phyloP scores from a whole-genome alignment of 92 coral and sea anemone genomes.

The Heteractis magnifica region DNA sequence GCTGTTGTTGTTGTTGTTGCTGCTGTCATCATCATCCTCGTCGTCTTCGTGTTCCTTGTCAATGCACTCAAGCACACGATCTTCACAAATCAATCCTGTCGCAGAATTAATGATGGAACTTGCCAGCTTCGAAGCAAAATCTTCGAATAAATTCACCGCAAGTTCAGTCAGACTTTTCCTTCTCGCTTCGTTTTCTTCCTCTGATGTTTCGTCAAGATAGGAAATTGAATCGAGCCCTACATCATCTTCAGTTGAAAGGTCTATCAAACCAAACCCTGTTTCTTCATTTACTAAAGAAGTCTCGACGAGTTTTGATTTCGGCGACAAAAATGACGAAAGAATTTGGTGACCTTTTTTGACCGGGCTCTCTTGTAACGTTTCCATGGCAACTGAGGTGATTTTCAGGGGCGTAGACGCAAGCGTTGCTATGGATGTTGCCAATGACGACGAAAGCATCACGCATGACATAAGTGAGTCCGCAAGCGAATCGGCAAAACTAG shows the following conservation, averaged over 20 bases:
- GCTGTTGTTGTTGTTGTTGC: neutral
- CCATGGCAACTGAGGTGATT: slow-evolving; percentile 59
- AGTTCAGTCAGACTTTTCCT: slow-evolving; percentile 41
- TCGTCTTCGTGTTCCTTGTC: slow-evolving; percentile 9
- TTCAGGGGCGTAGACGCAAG: slow-evolving; percentile 55
- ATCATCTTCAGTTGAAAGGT: slow-evolving; percentile 7
- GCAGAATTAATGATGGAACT: slow-evolving; percentile 42
- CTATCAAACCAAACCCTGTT: slow-evolving; percentile 13
- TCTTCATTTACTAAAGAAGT: slow-evolving; percentile 2
- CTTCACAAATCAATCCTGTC: slow-evolving; percentile 3
- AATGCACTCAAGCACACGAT: neutral
- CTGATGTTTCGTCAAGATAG: slow-evolving; percentile 4
- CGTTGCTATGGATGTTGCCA: slow-evolving; percentile 73
- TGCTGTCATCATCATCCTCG: neutral
- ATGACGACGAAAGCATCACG: slow-evolving; percentile 70
- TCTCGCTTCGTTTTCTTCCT: slow-evolving; percentile 48
- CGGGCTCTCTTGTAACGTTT: slow-evolving; percentile 66
- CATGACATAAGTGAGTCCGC: slow-evolving; percentile 66
- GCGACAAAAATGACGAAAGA: slow-evolving; percentile 52
- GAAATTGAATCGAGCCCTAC: neutral
- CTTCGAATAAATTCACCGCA: slow-evolving; percentile 41
- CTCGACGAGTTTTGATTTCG: slow-evolving; percentile 13
- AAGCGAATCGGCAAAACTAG: slow-evolving; percentile 77
- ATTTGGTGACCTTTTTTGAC: slow-evolving; percentile 20
- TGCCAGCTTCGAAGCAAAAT: slow-evolving; percentile 52